Percentiles rank a stretch among this genome's conserved stretches.
These are phyloP conservation scores for Pseudopodoces humilis DNA, from an alignment of 2,113 vertebrate genomes.

Conservation along the genomic window DNA sequence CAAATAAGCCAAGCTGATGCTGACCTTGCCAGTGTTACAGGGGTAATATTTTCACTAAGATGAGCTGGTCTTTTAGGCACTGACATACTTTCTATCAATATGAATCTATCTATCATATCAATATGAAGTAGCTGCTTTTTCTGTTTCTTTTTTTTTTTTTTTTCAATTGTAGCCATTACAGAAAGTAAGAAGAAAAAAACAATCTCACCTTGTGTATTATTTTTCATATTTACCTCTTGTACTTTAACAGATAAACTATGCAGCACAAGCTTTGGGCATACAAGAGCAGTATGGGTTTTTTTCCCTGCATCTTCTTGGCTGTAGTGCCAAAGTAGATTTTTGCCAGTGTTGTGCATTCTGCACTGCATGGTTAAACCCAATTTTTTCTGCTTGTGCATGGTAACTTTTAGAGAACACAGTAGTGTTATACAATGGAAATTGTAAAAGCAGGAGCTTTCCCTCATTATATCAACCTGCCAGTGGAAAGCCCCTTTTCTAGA, in stretches of 20 bases:
- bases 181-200: neutral
- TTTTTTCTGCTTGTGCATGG: neutral
- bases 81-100: neutral
- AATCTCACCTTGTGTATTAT: neutral
- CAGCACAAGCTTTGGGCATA: neutral
- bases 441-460: neutral
- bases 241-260: neutral
- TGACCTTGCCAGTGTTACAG: neutral
- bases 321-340: neutral
- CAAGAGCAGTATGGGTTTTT: neutral
- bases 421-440: neutral
- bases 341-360: neutral
- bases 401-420: neutral
- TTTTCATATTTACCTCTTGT: neutral
- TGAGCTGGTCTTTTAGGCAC: conserved; percentile 4
- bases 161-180: neutral
- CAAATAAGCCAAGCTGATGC: conserved; percentile 7
- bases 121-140: neutral
- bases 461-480: neutral
- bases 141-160: neutral
- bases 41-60: conserved; percentile 21
- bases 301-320: neutral
- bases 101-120: no score
- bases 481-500: neutral
- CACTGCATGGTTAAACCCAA: neutral